Conservation (phyloP, 2,888 invertebrate genomes). For the Chaitophorus viminalis region DNA sequence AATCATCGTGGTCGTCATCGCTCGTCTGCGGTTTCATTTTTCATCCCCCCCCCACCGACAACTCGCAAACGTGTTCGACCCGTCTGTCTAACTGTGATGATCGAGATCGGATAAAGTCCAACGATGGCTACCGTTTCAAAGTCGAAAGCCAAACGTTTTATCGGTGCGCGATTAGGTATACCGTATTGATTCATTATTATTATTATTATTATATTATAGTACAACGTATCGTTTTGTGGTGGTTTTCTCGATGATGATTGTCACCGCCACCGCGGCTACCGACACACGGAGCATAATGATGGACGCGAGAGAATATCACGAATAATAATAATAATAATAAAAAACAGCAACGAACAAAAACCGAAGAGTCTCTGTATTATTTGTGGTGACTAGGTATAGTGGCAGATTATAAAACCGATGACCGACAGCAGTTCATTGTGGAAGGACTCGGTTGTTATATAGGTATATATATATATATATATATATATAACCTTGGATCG, state of each 20-base stretch:
- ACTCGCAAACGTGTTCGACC: neutral
- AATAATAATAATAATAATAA: neutral
- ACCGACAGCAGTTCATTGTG: conserved; percentile 58
- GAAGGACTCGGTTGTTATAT: conserved; percentile 36
- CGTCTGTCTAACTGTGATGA: neutral
- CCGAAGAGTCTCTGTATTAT: conserved; percentile 32
- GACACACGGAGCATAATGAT: neutral
- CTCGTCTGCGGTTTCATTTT: conserved; percentile 34
- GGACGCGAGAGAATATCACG: neutral
- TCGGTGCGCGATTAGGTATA: too few species aligned
- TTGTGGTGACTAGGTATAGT: conserved; percentile 34
- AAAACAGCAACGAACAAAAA: conserved; percentile 28
- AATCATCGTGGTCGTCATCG: neutral
- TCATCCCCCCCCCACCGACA: neutral
- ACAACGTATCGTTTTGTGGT: neutral
- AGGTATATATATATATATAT: too few species aligned
- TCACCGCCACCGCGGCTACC: neutral
- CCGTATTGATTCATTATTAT: too few species aligned
- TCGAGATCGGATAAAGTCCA: neutral
- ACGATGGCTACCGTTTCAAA: too few species aligned
- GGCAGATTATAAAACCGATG: conserved; percentile 57
- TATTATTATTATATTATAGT: neutral
- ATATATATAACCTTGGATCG: conserved; percentile 46
- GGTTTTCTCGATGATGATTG: neutral
- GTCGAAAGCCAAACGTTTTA: too few species aligned